Evolutionary conservation across 2,113 vertebrate species (phyloP), one percentile per base, ranked within the genome.

Genomic region (Micromys minutus): DNA sequence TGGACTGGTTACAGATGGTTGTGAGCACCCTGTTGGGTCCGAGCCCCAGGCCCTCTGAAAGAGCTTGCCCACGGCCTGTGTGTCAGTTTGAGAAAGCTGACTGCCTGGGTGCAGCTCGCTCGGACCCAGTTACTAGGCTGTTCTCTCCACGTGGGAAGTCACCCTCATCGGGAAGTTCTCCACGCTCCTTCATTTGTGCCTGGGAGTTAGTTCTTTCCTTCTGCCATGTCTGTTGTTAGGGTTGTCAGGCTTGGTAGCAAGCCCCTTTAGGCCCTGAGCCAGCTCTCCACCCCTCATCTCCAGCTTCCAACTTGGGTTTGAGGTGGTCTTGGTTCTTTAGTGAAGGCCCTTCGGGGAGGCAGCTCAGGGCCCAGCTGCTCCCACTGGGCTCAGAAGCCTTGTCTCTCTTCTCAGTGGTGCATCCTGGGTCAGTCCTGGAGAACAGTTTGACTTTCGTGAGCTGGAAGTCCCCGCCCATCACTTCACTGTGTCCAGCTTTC

Each of bases 261-360:
- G 57, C 59, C 4, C 39, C 81, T 65, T 34, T 47, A 31, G 57
- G 4, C 1, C 26, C 81, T 63, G 57, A 63, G 57, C 39, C n/a
- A 84, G 21, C 26, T 45, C 26, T 26, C n/a, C 57, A 12, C 31
- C 42, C 17, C 29, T 67, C 61, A 22, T 67, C 50, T 79, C 76
- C 4, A 0, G 11, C 92, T 72, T 75, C 96, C 72, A 90, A 89
- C 83, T 97, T 97, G 59, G 90, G 88, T 77, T 96, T 98, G 72
- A 95, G 96, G 81, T 91, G 81, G 5, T 98, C 98, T 89, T 94
- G 98, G 95, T 57, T 98, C 96, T 98, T 98, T 16, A 87, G 89
- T 21, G 96, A 86, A 7, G 91, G 42, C 16, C 99, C 98, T 76
- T 95, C 96, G 0, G 39, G 59, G 83, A 77, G 93, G 0, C 97